phyloP scores from a whole-genome alignment of 2,797 vertebrate genomes.

The Morelia viridis region DNA sequence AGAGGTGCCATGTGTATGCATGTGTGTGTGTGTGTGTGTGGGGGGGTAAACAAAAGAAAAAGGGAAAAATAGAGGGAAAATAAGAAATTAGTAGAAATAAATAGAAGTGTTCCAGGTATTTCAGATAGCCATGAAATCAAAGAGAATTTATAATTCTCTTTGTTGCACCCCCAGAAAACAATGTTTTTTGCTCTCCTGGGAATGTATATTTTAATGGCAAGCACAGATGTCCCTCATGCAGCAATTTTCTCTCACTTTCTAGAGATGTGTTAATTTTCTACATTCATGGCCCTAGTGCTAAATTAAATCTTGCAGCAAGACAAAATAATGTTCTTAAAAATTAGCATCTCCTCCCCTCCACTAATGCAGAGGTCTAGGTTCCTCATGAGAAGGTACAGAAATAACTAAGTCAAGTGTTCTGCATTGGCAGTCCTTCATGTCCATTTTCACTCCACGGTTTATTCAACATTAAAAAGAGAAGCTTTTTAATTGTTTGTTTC shows the following conservation, averaged over 20 bases:
- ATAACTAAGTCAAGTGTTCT: background rate
- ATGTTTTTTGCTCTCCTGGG: background rate
- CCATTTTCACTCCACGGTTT: background rate
- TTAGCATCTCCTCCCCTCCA: background rate
- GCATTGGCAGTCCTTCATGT: background rate
- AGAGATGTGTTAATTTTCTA: constrained; percentile 22
- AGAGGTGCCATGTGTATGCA: background rate
- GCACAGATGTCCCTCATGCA: constrained; percentile 9
- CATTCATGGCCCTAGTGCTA: background rate
- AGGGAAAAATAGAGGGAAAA: background rate
- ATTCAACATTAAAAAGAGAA: background rate
- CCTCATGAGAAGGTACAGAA: background rate
- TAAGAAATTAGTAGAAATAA: background rate
- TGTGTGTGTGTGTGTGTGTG: no score
- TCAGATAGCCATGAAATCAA: background rate
- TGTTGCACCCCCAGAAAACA: background rate
- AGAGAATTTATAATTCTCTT: background rate
- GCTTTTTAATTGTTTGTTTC: background rate
- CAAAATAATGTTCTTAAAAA: background rate
- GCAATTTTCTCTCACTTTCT: constrained; percentile 9
- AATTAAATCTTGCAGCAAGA: background rate
- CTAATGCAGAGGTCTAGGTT: background rate
- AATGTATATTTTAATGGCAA: constrained; percentile 5
- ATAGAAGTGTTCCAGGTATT: background rate
- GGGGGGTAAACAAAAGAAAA: background rate